phyloP scores from a whole-genome alignment of 53 echinoderm and acorn worm species.

The Antedon mediterranea region DNA sequence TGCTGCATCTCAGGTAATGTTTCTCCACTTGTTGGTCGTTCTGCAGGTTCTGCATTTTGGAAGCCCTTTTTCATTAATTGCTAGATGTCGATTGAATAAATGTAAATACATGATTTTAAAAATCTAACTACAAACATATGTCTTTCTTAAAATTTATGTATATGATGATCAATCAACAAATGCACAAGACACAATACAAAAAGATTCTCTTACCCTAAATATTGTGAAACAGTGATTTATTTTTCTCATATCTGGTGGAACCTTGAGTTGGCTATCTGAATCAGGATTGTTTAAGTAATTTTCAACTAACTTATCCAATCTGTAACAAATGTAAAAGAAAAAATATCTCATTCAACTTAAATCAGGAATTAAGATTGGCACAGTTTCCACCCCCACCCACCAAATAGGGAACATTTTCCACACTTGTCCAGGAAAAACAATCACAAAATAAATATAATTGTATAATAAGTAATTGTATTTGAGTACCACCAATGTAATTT shows the following conservation, averaged over 20 bases:
- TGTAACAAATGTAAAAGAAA: slow-evolving; percentile 7
- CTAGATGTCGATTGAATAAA: no score
- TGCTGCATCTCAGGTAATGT: neutral
- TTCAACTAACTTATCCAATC: slow-evolving; percentile 52
- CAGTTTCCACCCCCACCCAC: no score
- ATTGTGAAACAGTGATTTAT: slow-evolving; percentile 82
- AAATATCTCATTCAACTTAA: neutral
- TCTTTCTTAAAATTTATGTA: neutral
- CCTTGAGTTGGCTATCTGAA: slow-evolving; percentile 47
- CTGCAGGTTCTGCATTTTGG: neutral
- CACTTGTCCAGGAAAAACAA: no score
- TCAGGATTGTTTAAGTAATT: slow-evolving; percentile 60
- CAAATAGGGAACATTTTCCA: no score
- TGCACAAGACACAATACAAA: no score
- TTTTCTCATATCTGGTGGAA: slow-evolving; percentile 96
- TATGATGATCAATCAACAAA: no score
- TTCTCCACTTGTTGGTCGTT: neutral
- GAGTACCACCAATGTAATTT: no score
- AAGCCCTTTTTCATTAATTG: neutral
- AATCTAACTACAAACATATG: no score
- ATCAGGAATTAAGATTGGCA: no score
- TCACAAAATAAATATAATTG: no score
- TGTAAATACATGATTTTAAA: neutral
- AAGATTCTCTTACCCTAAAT: slow-evolving; percentile 47
- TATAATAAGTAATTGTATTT: no score